phyloP scores from a whole-genome alignment of 2,797 vertebrate genomes.

The Antennarius maculatus region DNA sequence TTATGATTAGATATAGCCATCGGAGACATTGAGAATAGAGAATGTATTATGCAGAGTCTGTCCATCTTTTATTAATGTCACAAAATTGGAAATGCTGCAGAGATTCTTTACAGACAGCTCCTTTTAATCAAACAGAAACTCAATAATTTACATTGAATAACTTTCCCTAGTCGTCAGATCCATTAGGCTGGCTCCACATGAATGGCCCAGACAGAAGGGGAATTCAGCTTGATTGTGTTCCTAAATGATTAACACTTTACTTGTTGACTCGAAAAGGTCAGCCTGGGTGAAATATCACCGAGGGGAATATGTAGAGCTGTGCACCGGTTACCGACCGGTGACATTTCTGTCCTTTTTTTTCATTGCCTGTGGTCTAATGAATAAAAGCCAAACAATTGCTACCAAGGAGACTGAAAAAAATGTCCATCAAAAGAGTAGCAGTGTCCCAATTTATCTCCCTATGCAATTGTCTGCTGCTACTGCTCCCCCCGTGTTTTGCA shows the following conservation, averaged over 20 bases:
- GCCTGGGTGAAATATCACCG: conserved; percentile 52
- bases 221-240: conserved; percentile 47
- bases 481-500: conserved; percentile 38
- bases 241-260: conserved; percentile 61
- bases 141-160: conserved; percentile 36
- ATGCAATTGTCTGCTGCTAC: conserved; percentile 45
- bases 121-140: not conserved
- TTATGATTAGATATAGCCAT: not conserved
- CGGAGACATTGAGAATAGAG: conserved; percentile 10
- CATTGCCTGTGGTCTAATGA: conserved; percentile 61
- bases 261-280: conserved; percentile 72
- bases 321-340: conserved; percentile 60
- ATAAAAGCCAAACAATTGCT: conserved; percentile 71
- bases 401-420: conserved; percentile 74
- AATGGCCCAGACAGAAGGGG: conserved; percentile 33
- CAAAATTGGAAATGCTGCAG: not conserved
- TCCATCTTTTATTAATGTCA: too few relatives aligned
- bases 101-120: conserved; percentile 2
- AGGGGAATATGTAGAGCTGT: conserved; percentile 39
- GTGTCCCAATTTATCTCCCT: conserved; percentile 68
- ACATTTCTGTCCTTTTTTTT: conserved; percentile 75
- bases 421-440: conserved; percentile 59
- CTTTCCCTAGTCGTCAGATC: conserved; percentile 44
- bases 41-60: too few relatives aligned
- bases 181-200: too few relatives aligned